Evolutionary conservation across 2,797 vertebrate genomes (phyloP), one percentile per base, ranked within the genome.

Genomic region (Coregonus suidteri): DNA sequence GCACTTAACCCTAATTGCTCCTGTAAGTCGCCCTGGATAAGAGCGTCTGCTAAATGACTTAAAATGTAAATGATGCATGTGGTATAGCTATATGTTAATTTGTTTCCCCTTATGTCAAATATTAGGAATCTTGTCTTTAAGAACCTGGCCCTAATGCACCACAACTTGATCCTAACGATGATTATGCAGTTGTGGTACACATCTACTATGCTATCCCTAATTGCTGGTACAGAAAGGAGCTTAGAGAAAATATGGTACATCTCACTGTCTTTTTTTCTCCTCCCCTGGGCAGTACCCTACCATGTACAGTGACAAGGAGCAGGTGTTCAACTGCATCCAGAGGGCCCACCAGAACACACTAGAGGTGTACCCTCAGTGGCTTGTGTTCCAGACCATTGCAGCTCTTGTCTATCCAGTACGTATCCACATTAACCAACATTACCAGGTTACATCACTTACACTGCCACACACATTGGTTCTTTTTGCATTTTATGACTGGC

Each of bases 261-360:
- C 2, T 6, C 6, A 18, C 3, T 73, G 51, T 34, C 52, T 73
- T 20, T 75, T 54, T 71, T 7, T 67, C 30, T 7, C 34, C 70
- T 25, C 41, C 4, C n/a, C 3, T 80, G 76, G 75, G 62, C 85
- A 96, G 95, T 96, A 96, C 80, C 95, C 95, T 52, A 83, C 88
- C 4, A 96, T 96, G 95, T 96, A 96, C 92, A 95, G 95, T 75
- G 94, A 94, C 81, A 94, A 95, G 80, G 92, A 95, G 0, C 90
- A 81, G 18, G 31, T 96, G 0, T 96, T 95, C 80, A 96, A 96
- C 91, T 96, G 95, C 47, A 92, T 96, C 77, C 95, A 96, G 87
- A 93, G 95, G 83, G 95, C 94, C 3, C 95, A 96, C 52, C 95
- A 95, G 88, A 96, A 96, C 88, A 96, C 95, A 0, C 85, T 96